Conservation (phyloP, 2,113 vertebrate genomes). For the Pseudonaja textilis region DNA sequence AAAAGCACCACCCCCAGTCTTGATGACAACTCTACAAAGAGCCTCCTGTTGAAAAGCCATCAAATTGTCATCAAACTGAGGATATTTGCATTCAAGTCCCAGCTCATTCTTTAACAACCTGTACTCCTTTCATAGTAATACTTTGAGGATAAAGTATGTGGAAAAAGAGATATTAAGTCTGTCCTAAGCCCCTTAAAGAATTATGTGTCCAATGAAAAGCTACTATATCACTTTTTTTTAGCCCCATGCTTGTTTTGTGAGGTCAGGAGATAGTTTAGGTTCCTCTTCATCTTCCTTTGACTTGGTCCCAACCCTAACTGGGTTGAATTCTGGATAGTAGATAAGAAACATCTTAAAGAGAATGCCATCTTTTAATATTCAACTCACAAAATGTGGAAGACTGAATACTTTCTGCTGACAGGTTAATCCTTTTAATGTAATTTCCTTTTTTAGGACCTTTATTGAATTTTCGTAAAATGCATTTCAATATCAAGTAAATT, state of each 20-base stretch:
- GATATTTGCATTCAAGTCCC: background rate
- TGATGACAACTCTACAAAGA: background rate
- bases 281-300: background rate
- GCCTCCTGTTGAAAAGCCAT: background rate
- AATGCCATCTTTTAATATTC: background rate
- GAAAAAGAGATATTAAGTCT: too few relatives aligned
- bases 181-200: background rate
- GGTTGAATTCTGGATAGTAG: background rate
- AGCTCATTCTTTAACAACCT: background rate
- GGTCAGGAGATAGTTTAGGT: background rate
- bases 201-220: background rate
- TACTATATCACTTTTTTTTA: background rate
- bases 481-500: background rate
- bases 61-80: background rate
- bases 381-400: background rate
- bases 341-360: background rate
- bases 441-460: constrained; percentile 5
- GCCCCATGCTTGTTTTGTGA: background rate
- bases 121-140: background rate
- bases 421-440: background rate
- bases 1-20: background rate
- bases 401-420: constrained; percentile 9
- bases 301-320: background rate
- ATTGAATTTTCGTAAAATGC: background rate
- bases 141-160: background rate